phyloP scores from a whole-genome alignment of 1,140 invertebrate species.

The Philaenus spumarius region DNA sequence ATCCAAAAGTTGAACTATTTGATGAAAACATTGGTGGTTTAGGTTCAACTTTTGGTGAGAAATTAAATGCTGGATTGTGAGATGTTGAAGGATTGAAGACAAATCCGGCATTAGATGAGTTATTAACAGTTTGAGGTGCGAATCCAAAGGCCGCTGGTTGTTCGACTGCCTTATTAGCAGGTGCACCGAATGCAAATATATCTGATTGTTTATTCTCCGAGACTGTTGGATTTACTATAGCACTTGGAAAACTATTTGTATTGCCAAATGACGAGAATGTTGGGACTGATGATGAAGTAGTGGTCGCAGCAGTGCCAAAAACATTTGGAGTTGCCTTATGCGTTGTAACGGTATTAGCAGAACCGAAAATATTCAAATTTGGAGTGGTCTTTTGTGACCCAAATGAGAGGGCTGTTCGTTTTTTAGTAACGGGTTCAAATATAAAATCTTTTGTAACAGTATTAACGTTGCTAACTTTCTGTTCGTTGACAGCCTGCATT shows the following conservation, averaged over 20 bases:
- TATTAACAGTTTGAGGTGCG: background rate
- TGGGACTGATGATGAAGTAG: slow-evolving; percentile 10
- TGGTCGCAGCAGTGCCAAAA: slow-evolving; percentile 14
- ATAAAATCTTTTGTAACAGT: too few species aligned
- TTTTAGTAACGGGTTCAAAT: background rate
- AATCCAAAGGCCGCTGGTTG: too few species aligned
- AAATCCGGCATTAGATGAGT: background rate
- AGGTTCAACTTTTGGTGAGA: background rate
- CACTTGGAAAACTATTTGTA: slow-evolving; percentile 20
- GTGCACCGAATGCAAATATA: slow-evolving; percentile 20
- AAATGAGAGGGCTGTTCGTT: background rate
- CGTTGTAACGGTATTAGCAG: slow-evolving; percentile 15
- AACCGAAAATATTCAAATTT: background rate
- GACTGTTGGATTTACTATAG: background rate
- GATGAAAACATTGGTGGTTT: background rate
- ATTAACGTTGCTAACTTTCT: too few species aligned
- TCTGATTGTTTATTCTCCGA: slow-evolving; percentile 6
- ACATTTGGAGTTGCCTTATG: slow-evolving; percentile 3
- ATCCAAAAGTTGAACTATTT: background rate
- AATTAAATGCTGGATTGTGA: slow-evolving; percentile 4
- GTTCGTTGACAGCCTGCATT: background rate
- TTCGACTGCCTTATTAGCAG: background rate
- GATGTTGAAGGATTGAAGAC: slow-evolving; percentile 4
- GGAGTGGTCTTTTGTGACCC: background rate
- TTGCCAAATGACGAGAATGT: slow-evolving; percentile 8